Percentiles rank a stretch among this genome's conserved stretches.
These are phyloP conservation scores for Eleutherodactylus coqui DNA, from an alignment of 2,797 vertebrate species.

Conservation along the genomic window DNA sequence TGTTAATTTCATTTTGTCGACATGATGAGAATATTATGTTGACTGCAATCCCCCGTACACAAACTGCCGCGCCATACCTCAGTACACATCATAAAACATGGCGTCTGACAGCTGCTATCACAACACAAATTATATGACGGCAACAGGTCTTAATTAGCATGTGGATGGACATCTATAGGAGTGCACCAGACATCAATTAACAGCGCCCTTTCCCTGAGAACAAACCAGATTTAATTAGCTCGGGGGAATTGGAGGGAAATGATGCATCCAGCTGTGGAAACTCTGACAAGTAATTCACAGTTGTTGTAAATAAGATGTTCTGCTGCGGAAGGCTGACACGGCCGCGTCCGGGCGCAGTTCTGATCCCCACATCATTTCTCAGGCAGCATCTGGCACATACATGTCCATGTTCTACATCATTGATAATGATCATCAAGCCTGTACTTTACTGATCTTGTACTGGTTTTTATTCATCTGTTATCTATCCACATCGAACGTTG, in stretches of 20 bases:
- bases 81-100: conserved; percentile 53
- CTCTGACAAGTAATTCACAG: conserved; percentile 25
- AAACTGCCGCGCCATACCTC: not conserved
- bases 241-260: conserved; percentile 50
- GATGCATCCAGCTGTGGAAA: conserved; percentile 55
- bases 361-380: not conserved
- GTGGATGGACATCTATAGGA: conserved; percentile 54
- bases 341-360: not conserved
- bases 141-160: conserved; percentile 63
- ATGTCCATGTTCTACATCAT: not conserved
- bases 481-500: not conserved
- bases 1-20: too few relatives aligned
- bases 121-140: conserved; percentile 51
- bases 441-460: not conserved
- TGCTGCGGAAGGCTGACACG: not conserved
- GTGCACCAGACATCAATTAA: conserved; percentile 58
- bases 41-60: not conserved
- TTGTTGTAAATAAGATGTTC: conserved; percentile 38
- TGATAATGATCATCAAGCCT: not conserved
- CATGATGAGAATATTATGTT: not conserved
- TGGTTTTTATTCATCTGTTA: not conserved
- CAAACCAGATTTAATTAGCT: conserved; percentile 62
- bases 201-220: conserved; percentile 52
- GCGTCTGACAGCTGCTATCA: conserved; percentile 40
- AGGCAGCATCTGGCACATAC: not conserved